Conservation (phyloP, 2,888 invertebrate species). For the Drosophila anceps region DNA sequence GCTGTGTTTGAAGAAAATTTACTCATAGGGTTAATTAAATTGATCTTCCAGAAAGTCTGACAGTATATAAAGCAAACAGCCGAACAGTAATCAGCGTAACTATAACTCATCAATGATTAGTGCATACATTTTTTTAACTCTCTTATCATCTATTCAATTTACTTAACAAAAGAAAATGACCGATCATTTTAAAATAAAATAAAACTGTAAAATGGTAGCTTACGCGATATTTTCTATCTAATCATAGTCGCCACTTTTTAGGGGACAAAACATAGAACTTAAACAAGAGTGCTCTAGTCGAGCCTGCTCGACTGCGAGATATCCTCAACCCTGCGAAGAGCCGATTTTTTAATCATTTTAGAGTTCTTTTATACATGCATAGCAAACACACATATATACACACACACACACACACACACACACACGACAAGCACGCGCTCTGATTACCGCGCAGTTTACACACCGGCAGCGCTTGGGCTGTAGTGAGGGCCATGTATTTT, state of each 20-base stretch:
- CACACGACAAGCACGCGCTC: too few species aligned
- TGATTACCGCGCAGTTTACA: too few species aligned
- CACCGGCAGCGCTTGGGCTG: too few species aligned
- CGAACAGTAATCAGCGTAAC: not conserved
- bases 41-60: conserved; percentile 33
- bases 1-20: conserved; percentile 27
- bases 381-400: too few species aligned
- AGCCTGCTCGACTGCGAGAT: too few species aligned
- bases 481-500: too few species aligned
- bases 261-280: not conserved
- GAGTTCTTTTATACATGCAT: too few species aligned
- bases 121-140: not conserved
- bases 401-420: too few species aligned
- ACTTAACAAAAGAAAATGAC: conserved; percentile 1
- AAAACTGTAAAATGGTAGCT: conserved; percentile 3
- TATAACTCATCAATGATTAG: not conserved
- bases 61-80: not conserved
- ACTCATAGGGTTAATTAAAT: conserved; percentile 51
- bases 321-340: too few species aligned
- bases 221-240: conserved; percentile 34
- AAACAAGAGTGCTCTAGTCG: too few species aligned
- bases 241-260: conserved; percentile 8
- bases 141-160: not conserved
- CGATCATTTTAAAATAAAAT: conserved; percentile 9
- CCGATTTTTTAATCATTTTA: too few species aligned